phyloP scores from a whole-genome alignment of 2,888 invertebrate genomes.

The Polydrusus pterygomalis region DNA sequence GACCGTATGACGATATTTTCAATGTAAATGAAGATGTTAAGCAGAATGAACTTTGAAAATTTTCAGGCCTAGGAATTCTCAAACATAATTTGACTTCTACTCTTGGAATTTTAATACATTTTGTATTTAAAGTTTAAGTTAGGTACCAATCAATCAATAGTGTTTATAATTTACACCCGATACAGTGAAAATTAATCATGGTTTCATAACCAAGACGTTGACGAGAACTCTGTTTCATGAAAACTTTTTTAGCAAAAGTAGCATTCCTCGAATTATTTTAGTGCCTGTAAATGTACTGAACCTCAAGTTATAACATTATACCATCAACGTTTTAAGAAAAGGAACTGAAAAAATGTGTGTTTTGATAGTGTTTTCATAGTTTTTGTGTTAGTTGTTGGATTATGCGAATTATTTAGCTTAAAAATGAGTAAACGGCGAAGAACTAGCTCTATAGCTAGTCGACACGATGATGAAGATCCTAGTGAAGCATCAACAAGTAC shows the following conservation, averaged over 20 bases:
- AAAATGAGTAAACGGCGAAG: constrained; percentile 86
- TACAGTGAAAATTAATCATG: not conserved
- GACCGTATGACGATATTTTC: not conserved
- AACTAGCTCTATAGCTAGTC: constrained; percentile 87
- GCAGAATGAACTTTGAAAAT: not conserved
- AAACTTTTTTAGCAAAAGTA: not conserved
- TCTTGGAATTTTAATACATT: not conserved
- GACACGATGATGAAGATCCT: constrained; percentile 82
- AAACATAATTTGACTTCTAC: not conserved
- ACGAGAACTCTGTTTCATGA: not conserved
- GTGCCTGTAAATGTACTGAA: constrained; percentile 1
- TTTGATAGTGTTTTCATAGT: constrained; percentile 29
- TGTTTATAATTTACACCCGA: not conserved
- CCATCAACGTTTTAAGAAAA: not conserved
- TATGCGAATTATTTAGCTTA: constrained; percentile 23
- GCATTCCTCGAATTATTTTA: not conserved
- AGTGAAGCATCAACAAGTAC: constrained; percentile 73
- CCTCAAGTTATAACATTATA: too few species aligned
- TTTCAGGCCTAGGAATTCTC: not conserved
- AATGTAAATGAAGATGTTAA: not conserved
- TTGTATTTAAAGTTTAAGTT: not conserved
- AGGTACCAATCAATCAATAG: not conserved
- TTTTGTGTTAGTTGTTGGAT: constrained; percentile 2
- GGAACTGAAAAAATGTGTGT: constrained; percentile 4
- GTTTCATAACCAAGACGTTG: not conserved